These are phyloP conservation scores for Papilio protenor DNA, from an alignment of 2,888 invertebrate genomes.

Conservation along the genomic window DNA sequence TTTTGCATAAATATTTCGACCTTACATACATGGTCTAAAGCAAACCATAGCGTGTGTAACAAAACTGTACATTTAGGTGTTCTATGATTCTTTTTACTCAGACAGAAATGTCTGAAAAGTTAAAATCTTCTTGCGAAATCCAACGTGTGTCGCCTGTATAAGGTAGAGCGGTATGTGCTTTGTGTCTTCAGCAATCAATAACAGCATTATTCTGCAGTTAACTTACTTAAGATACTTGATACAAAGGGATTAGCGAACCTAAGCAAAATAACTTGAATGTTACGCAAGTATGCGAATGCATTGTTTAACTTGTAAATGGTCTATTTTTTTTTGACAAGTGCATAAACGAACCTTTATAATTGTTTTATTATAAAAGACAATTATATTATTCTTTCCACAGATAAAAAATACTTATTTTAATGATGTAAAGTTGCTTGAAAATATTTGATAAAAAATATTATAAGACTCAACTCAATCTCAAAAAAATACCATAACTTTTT, in stretches of 20 bases:
- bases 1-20: not conserved
- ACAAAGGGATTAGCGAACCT: slow-evolving; percentile 4
- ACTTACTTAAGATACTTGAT: slow-evolving; percentile 6
- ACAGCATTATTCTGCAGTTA: slow-evolving; percentile 12
- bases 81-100: no score
- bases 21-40: not conserved
- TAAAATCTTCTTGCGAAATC: no score
- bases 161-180: not conserved
- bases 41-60: no score
- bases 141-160: not conserved
- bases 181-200: slow-evolving; percentile 6
- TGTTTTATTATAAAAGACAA: no score
- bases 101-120: no score
- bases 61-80: no score
- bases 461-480: no score
- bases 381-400: no score
- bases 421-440: no score
- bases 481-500: not conserved
- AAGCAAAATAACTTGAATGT: not conserved
- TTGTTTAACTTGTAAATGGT: not conserved
- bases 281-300: not conserved
- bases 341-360: no score
- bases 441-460: no score
- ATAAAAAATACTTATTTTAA: no score
- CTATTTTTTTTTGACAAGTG: not conserved